Conservation (phyloP, 1,140 invertebrate genomes). For the Drosophila leontia region DNA sequence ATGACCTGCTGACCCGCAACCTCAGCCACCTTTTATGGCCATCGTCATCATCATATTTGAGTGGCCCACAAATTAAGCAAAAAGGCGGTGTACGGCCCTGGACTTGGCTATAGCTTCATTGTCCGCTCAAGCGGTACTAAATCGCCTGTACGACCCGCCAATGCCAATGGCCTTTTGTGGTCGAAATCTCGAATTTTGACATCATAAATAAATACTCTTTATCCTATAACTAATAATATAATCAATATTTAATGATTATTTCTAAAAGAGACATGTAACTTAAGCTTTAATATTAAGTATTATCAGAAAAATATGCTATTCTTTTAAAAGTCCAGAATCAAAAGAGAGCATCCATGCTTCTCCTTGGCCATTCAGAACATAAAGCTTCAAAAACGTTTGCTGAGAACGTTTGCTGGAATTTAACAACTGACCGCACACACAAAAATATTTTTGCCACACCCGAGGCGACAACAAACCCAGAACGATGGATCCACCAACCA, state of each 20-base stretch:
- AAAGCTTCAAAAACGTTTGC: conserved; percentile 24
- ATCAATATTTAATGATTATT: background rate
- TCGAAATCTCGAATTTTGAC: background rate
- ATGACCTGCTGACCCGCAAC: conserved; percentile 36
- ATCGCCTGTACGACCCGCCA: conserved; percentile 53
- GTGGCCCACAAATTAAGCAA: conserved; percentile 63
- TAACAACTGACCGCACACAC: conserved; percentile 81
- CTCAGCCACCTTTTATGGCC: conserved; percentile 16
- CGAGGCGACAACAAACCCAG: conserved; percentile 58
- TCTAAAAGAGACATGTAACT: background rate
- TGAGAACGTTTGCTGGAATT: conserved; percentile 65
- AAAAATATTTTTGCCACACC: conserved; percentile 79
- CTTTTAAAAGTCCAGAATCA: too few species aligned
- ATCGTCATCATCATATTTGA: conserved; percentile 16
- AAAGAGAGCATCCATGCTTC: conserved; percentile 25
- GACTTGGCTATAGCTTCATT: conserved; percentile 57
- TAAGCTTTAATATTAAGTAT: background rate
- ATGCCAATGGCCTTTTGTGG: conserved; percentile 42
- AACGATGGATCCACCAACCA: conserved; percentile 30
- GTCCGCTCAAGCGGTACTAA: conserved; percentile 67
- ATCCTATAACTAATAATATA: background rate
- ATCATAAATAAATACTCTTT: background rate
- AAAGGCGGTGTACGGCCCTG: conserved; percentile 20
- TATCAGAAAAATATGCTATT: background rate
- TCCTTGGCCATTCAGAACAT: background rate